These are phyloP conservation scores for Platorchestia sp. DNA, from an alignment of 1,140 invertebrate species.

Conservation along the genomic window DNA sequence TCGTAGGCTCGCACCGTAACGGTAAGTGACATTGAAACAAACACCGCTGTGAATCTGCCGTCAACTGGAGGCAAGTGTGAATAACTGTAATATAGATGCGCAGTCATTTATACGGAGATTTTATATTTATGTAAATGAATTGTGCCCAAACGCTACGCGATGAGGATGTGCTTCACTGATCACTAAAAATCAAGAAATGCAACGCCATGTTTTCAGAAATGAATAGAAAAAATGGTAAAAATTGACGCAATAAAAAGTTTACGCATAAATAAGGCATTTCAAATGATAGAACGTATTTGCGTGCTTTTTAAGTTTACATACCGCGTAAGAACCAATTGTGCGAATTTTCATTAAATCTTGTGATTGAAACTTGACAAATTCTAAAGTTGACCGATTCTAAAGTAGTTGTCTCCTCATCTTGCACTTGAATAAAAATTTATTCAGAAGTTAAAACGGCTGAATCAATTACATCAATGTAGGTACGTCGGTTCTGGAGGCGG, in stretches of 20 bases:
- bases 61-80: no score
- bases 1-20: no score
- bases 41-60: no score
- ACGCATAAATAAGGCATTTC: neutral
- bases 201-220: no score
- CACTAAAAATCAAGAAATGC: no score
- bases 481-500: neutral
- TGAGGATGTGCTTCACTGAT: no score
- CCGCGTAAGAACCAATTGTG: neutral
- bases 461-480: neutral
- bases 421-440: neutral
- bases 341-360: neutral
- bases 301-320: neutral
- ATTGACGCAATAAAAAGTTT: neutral
- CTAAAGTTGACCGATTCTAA: neutral
- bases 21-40: no score
- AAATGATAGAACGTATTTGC: neutral
- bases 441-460: neutral
- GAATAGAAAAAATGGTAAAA: no score
- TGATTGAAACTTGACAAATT: neutral
- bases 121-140: no score
- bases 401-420: neutral
- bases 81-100: no score
- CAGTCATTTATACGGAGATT: no score
- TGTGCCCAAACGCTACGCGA: no score